phyloP scores from a whole-genome alignment of 2,113 vertebrate genomes.

The Lophura nycthemera region DNA sequence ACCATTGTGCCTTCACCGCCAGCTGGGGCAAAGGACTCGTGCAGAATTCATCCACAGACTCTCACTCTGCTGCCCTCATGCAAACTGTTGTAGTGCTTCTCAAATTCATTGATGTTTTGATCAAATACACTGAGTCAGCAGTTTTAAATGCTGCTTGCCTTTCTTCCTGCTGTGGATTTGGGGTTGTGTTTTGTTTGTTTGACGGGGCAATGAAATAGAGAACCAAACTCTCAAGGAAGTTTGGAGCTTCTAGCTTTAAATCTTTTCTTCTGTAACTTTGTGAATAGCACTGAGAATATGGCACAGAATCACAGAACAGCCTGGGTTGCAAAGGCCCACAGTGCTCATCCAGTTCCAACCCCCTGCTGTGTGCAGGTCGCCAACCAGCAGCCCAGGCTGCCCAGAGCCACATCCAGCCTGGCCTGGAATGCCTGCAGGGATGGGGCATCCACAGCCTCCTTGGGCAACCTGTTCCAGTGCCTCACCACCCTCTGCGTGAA shows the following conservation, averaged over 20 bases:
- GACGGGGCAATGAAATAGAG: too few relatives aligned
- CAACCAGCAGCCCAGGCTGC: too few relatives aligned
- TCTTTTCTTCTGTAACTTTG: neutral
- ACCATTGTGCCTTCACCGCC: rapidly evolving
- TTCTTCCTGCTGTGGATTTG: neutral
- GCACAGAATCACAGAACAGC: neutral
- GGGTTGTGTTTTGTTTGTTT: neutral
- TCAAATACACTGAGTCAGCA: neutral
- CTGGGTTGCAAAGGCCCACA: too few relatives aligned
- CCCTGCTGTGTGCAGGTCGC: too few relatives aligned
- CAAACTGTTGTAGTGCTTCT: neutral
- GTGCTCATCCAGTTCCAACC: too few relatives aligned
- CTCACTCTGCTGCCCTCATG: neutral
- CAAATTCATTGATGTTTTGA: neutral
- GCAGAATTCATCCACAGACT: too few relatives aligned
- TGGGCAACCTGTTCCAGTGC: too few relatives aligned
- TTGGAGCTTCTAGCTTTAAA: neutral
- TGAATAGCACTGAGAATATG: neutral
- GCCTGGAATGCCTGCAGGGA: too few relatives aligned
- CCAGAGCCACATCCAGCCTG: too few relatives aligned
- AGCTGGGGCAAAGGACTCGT: neutral
- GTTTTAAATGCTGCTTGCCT: neutral
- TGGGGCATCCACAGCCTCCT: too few relatives aligned
- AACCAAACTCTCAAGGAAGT: neutral
- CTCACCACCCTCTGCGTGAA: too few relatives aligned